These are phyloP conservation scores for Amniataba percoides DNA, from an alignment of 2,797 vertebrate species.

Conservation along the genomic window DNA sequence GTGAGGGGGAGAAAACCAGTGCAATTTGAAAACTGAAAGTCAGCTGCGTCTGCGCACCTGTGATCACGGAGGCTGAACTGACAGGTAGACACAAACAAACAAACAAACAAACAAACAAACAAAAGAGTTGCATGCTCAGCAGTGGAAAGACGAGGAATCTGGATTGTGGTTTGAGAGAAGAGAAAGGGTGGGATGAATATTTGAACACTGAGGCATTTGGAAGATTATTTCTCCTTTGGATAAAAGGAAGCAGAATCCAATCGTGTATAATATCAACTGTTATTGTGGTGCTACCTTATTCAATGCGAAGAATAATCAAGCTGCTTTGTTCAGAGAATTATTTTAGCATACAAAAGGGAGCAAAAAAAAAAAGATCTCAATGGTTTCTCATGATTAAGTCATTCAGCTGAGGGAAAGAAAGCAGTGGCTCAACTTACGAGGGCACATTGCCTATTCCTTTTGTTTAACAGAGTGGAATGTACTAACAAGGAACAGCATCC, in stretches of 20 bases:
- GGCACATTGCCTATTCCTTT: constrained; percentile 69
- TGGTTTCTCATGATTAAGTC: constrained; percentile 72
- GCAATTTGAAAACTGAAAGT: constrained; percentile 34
- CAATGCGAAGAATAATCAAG: constrained; percentile 60
- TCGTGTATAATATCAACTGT: constrained; percentile 18
- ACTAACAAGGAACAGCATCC: constrained; percentile 63
- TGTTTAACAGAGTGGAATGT: constrained; percentile 71
- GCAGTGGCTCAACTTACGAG: constrained; percentile 51
- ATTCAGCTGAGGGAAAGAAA: constrained; percentile 57
- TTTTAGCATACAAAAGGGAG: constrained; percentile 44
- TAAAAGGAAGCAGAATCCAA: constrained; percentile 24
- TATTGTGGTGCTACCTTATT: constrained; percentile 35
- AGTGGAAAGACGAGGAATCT: constrained; percentile 12
- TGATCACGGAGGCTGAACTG: constrained; percentile 23
- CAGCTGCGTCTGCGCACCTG: constrained; percentile 15
- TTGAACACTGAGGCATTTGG: constrained; percentile 26
- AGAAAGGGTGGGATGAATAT: constrained; percentile 20
- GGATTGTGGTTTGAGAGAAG: constrained; percentile 26
- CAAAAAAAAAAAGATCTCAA: constrained; percentile 4
- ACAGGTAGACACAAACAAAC: constrained; percentile 3
- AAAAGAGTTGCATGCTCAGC: constrained; percentile 27
- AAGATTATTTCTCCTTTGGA: constrained; percentile 26
- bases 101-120: not conserved
- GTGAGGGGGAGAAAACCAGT: constrained; percentile 79
- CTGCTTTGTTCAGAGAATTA: constrained; percentile 45